These are phyloP conservation scores for Tarsius wallacei DNA, from an alignment of 2,797 vertebrate genomes.

Conservation along the genomic window DNA sequence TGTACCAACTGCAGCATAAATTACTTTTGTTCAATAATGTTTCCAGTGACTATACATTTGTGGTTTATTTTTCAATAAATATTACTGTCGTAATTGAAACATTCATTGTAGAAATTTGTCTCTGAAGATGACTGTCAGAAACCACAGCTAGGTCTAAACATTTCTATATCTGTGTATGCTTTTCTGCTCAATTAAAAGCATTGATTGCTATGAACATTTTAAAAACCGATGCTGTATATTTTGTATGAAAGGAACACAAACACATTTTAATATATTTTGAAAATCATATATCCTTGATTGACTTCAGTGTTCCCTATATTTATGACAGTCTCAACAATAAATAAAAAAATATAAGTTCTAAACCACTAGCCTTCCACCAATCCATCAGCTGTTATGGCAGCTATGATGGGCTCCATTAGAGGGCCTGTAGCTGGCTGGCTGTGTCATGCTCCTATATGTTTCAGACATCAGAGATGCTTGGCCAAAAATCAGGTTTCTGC, in stretches of 20 bases:
- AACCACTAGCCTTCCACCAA: background rate
- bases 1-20: conserved; percentile 74
- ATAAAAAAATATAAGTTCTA: background rate
- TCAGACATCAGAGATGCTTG: background rate
- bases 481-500: background rate
- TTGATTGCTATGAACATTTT: conserved; percentile 43
- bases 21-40: conserved; percentile 82
- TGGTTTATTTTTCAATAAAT: conserved; percentile 84
- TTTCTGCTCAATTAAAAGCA: conserved; percentile 65
- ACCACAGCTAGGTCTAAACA: background rate
- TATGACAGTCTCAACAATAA: background rate
- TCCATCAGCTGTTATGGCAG: background rate
- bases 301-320: background rate
- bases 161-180: background rate
- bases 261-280: conserved; percentile 46
- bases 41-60: conserved; percentile 80
- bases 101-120: conserved; percentile 70
- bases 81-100: conserved; percentile 77
- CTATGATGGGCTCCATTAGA: background rate
- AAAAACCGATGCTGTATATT: conserved; percentile 38
- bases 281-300: conserved; percentile 21
- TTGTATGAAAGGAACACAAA: conserved; percentile 39
- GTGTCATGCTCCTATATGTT: background rate
- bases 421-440: background rate
- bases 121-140: conserved; percentile 34